Conservation (phyloP, 1,140 invertebrate species). For the Calliphora vicina region DNA sequence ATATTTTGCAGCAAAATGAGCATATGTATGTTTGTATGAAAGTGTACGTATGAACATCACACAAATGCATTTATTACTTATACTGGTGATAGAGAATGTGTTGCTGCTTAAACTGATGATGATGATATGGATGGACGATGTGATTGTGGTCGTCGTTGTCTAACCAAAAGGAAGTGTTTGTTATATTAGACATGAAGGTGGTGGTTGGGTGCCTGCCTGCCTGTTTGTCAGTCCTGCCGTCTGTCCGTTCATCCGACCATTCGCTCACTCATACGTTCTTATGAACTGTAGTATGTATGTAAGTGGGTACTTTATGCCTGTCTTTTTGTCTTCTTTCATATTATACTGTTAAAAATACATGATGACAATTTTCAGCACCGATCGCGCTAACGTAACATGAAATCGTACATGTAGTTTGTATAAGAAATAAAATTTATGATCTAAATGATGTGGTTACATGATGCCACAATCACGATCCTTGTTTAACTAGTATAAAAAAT, state of each 20-base stretch:
- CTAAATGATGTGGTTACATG: slow-evolving; percentile 34
- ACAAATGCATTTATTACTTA: background rate
- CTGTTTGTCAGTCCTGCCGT: too few relatives aligned
- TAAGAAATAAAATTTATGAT: slow-evolving; percentile 28
- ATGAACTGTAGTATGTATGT: background rate
- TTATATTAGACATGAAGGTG: slow-evolving; percentile 19
- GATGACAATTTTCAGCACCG: slow-evolving; percentile 34
- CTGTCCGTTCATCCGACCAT: background rate
- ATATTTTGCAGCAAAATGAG: slow-evolving; percentile 9
- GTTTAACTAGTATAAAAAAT: background rate
- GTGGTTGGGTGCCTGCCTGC: background rate
- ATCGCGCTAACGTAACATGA: slow-evolving; percentile 34
- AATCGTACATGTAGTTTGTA: slow-evolving; percentile 34
- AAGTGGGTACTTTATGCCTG: background rate
- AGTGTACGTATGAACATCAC: too few relatives aligned
- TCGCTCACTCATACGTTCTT: background rate
- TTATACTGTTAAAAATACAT: slow-evolving; percentile 15
- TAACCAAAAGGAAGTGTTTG: slow-evolving; percentile 9
- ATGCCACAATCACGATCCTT: slow-evolving; percentile 31
- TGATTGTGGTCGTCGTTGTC: background rate
- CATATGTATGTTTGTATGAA: background rate
- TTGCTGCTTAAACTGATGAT: background rate
- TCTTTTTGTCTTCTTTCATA: background rate
- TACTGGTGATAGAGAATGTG: background rate
- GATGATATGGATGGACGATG: background rate